phyloP scores from a whole-genome alignment of 2,888 invertebrate genomes.

The Drosophila basisetae region DNA sequence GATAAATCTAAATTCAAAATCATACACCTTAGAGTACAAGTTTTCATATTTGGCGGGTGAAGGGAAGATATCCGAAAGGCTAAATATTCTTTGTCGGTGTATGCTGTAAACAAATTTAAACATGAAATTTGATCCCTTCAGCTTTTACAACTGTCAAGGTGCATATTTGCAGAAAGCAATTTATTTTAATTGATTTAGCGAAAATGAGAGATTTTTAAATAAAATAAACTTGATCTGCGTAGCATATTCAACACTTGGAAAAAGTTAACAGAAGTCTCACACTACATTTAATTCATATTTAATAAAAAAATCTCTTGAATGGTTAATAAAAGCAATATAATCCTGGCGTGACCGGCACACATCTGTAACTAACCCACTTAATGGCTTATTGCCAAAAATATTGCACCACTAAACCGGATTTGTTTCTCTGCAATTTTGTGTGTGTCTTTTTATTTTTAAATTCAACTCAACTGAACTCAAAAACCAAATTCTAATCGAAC shows the following conservation, averaged over 20 bases:
- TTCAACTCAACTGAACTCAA: conserved; percentile 47
- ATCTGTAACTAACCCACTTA: conserved; percentile 67
- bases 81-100: not conserved
- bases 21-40: not conserved
- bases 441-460: conserved; percentile 53
- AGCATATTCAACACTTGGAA: not conserved
- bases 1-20: not conserved
- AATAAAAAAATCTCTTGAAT: not conserved
- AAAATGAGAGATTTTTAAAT: not conserved
- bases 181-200: not conserved
- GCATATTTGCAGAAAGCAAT: not conserved
- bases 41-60: not conserved
- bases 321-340: not conserved
- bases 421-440: conserved; percentile 59
- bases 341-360: conserved; percentile 26
- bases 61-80: not conserved
- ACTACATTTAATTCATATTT: not conserved
- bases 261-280: not conserved
- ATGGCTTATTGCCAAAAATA: conserved; percentile 40
- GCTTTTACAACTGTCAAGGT: not conserved
- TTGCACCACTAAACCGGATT: conserved; percentile 72
- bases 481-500: conserved; percentile 73
- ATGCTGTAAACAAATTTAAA: not conserved
- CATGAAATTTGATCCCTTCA: not conserved
- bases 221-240: not conserved